A percentile compares a stretch with the other conserved stretches of the same genome.
Evolutionary conservation across 2,888 invertebrate genomes (phyloP).

Genomic region (Saturnia pavonia): DNA sequence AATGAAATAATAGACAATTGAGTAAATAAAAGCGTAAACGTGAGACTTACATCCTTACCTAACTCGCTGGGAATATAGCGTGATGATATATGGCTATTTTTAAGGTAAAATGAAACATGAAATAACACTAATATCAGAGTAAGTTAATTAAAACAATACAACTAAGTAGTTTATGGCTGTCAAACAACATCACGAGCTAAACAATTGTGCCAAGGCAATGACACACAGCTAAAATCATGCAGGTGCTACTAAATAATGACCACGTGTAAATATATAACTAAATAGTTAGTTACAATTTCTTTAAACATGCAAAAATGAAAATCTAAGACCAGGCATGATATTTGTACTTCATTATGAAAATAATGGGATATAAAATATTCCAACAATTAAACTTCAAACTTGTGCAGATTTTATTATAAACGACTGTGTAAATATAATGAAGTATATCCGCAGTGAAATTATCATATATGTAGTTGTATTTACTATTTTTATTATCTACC

Average conservation of each 20-base stretch:
- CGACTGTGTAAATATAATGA: background rate
- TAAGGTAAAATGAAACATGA: background rate
- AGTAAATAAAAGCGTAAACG: too few species aligned
- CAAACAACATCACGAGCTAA: background rate
- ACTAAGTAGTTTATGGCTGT: background rate
- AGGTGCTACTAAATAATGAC: conserved; percentile 29
- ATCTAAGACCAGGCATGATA: background rate
- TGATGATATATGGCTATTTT: background rate
- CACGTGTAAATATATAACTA: background rate
- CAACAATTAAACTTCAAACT: background rate
- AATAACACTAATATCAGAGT: background rate
- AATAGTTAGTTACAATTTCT: background rate
- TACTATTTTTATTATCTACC: background rate
- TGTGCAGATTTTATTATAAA: background rate
- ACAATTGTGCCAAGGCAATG: conserved; percentile 57
- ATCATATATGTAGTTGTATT: background rate
- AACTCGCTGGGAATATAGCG: background rate
- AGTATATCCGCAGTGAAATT: background rate
- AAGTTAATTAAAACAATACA: background rate
- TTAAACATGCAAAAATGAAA: background rate
- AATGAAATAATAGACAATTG: too few species aligned
- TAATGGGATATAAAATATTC: background rate
- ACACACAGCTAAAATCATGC: conserved; percentile 43
- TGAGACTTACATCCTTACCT: background rate
- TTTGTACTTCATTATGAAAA: background rate